Evolutionary conservation across 2,797 vertebrate species (phyloP).

Genomic region (Psittacula echo): DNA sequence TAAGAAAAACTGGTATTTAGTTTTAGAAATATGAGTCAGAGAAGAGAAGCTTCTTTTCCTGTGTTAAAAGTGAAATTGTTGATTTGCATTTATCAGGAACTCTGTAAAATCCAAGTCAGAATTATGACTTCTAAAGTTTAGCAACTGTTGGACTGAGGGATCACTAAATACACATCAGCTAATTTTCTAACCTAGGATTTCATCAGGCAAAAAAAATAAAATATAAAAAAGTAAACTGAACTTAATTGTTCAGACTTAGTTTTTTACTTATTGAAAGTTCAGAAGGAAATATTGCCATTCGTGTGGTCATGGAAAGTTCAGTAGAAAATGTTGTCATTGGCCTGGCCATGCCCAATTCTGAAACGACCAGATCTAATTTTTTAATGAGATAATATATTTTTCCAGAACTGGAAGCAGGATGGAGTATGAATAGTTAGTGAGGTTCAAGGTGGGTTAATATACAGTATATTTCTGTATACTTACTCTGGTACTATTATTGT

Average conservation of each 20-base stretch:
- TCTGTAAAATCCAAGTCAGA: neutral
- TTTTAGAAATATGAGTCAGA: neutral
- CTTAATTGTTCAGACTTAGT: neutral
- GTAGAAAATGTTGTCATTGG: neutral
- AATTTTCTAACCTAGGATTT: neutral
- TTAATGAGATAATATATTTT: neutral
- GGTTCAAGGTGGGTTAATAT: neutral
- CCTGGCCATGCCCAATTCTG: neutral
- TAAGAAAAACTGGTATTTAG: neutral
- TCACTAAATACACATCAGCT: neutral
- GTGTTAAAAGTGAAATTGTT: neutral
- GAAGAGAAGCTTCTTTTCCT: neutral
- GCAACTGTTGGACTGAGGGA: neutral
- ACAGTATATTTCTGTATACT: neutral
- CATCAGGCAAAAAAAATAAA: neutral
- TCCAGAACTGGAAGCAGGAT: neutral
- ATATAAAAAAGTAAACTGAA: neutral
- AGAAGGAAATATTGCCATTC: neutral
- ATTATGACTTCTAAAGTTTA: neutral
- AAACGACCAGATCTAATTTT: neutral
- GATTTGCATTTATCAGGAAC: neutral
- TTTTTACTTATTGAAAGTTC: neutral
- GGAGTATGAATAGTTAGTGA: neutral
- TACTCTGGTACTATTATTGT: neutral
- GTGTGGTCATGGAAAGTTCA: neutral